Base-by-base conservation (phyloP, 2,113 vertebrate species). In the Polyodon spathula region DNA sequence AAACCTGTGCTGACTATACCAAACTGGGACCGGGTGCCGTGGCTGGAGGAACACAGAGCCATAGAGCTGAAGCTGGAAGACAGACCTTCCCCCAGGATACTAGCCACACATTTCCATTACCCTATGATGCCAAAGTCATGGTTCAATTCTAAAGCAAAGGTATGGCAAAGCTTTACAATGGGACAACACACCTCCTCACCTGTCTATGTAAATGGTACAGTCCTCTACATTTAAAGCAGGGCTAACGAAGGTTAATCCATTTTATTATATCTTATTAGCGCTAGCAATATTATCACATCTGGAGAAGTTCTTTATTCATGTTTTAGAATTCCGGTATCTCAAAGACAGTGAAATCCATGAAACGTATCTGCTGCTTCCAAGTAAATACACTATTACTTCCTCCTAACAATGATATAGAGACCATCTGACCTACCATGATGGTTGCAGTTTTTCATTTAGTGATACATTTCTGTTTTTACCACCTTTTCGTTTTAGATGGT, bases 21-120 rank as follows among this genome's bases (percentile, higher is more conserved):
- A 3, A 86, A 81, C 73, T 86, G 84, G 83, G 75, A 80, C 43
- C 72, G 85, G 6, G 77, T 79, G 16, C 86, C 86, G 15, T 87
- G 83, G 81, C 53, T 88, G 64, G 86, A 88, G 68, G 73, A 71
- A n/a, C 9, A 14, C 0, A 56, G 55, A 2, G 63, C 72, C 6
- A 12, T 5, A 0, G 0, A 1, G 1, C 69, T 86, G 1, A 76
- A 76, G 40, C 63, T 88, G 4, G 80, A 84, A 4, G 37, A 80
- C 17, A 74, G 79, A 54, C 71, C 78, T 0, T 86, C 85, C 6
- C 86, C 83, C 1, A 82, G 84, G 5, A 27, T 73, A 2, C 74
- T 86, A 14, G 2, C 78, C 0, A 80, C 81, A 4, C 86, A 88
- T 70, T 79, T 70, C 62, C 67, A 70, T 2, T 67, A 78, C 39